Evolutionary conservation across 2,888 invertebrate genomes (phyloP).

Genomic region (Stenichneumon culpator): DNA sequence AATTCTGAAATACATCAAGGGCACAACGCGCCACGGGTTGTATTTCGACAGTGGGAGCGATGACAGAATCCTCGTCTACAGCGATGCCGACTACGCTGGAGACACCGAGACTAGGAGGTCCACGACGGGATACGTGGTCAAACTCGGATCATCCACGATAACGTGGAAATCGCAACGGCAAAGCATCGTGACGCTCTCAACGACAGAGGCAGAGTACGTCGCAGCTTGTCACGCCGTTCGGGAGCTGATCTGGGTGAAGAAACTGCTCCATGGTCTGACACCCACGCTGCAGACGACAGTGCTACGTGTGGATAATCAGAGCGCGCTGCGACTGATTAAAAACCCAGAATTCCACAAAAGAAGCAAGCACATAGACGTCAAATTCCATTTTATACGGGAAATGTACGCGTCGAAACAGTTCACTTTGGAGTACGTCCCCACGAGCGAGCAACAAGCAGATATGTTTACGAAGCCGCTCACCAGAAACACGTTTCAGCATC

Average conservation of each 20-base stretch:
- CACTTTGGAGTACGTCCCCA: constrained; percentile 24
- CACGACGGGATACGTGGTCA: neutral
- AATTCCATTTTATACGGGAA: constrained; percentile 41
- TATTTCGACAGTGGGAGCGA: neutral
- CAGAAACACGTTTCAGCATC: constrained; percentile 32
- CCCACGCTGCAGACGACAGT: constrained; percentile 16
- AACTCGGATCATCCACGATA: constrained; percentile 25
- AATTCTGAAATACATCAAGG: constrained; percentile 71
- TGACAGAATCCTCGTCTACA: constrained; percentile 7
- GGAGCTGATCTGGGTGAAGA: constrained; percentile 19
- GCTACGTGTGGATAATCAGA: constrained; percentile 47
- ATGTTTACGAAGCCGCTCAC: constrained; percentile 37
- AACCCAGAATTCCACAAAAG: constrained; percentile 43
- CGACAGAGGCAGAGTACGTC: constrained; percentile 23
- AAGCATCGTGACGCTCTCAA: neutral
- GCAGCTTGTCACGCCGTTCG: neutral
- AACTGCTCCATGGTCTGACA: constrained; percentile 8
- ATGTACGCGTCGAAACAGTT: constrained; percentile 31
- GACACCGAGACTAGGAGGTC: constrained; percentile 25
- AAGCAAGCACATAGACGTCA: constrained; percentile 43
- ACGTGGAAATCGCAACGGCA: constrained; percentile 20
- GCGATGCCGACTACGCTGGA: constrained; percentile 21
- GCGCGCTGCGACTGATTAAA: constrained; percentile 25
- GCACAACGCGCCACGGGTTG: constrained; percentile 58
- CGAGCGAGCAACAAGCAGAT: constrained; percentile 33